Percentiles rank a stretch among this genome's conserved stretches.
Conservation (phyloP, 2,797 vertebrate species). For the Macropus fuliginosus region DNA sequence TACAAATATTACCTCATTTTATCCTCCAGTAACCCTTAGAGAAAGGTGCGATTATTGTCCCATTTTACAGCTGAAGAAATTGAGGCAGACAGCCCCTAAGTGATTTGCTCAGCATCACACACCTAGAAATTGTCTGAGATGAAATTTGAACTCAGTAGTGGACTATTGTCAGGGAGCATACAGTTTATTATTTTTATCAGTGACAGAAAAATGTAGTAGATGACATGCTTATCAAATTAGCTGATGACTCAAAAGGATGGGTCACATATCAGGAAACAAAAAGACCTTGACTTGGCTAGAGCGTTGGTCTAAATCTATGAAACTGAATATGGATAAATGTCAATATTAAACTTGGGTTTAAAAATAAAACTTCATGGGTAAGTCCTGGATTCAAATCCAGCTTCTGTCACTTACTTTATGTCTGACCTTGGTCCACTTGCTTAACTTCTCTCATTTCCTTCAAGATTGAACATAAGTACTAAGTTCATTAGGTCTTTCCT, state of each 20-base stretch:
- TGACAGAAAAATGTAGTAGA: not conserved
- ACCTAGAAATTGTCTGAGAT: not conserved
- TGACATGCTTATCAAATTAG: not conserved
- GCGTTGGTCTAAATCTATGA: not conserved
- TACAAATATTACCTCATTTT: no score
- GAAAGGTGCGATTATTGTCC: not conserved
- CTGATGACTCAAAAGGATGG: not conserved
- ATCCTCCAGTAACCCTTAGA: not conserved
- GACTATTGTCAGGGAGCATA: no score
- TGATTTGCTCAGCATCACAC: not conserved
- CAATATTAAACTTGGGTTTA: not conserved
- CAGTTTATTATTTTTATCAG: not conserved
- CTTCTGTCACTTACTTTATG: not conserved
- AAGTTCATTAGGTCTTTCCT: not conserved
- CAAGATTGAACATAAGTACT: not conserved
- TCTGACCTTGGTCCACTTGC: not conserved
- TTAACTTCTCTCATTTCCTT: not conserved
- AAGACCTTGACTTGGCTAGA: not conserved
- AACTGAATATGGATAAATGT: not conserved
- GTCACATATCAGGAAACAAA: not conserved
- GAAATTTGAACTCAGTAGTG: no score
- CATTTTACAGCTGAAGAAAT: not conserved
- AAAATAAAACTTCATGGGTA: not conserved
- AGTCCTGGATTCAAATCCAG: not conserved
- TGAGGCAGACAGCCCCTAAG: not conserved